phyloP scores from a whole-genome alignment of 2,113 vertebrate genomes.

The Nibea albiflora region DNA sequence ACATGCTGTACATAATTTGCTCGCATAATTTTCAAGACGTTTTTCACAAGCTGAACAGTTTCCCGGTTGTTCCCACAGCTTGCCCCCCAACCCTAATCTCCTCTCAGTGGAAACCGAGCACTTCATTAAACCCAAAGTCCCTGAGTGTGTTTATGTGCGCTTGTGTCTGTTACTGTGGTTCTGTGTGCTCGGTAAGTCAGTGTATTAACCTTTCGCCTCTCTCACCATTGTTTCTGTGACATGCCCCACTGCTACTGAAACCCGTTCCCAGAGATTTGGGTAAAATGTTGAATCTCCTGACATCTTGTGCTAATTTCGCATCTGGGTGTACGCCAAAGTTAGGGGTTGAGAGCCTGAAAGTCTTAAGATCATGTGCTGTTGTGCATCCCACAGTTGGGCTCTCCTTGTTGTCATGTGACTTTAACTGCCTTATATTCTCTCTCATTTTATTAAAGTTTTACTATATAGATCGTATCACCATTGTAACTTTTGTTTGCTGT shows the following conservation, averaged over 20 bases:
- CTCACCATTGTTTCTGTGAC: constrained; percentile 67
- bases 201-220: constrained; percentile 74
- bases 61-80: constrained; percentile 60
- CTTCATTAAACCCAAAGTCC: constrained; percentile 59
- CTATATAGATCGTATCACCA: neutral
- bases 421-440: neutral
- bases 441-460: neutral
- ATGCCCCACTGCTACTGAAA: constrained; percentile 59
- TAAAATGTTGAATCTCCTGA: constrained; percentile 45
- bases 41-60: constrained; percentile 41
- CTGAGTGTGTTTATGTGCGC: constrained; percentile 58
- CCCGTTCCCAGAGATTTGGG: constrained; percentile 64
- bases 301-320: constrained; percentile 73
- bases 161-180: constrained; percentile 57
- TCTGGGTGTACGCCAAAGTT: constrained; percentile 53
- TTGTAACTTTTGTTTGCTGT: neutral
- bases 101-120: constrained; percentile 52
- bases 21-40: neutral
- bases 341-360: constrained; percentile 27
- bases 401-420: neutral
- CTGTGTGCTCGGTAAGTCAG: constrained; percentile 50
- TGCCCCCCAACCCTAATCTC: constrained; percentile 52
- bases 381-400: constrained; percentile 17
- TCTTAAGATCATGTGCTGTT: constrained; percentile 2
- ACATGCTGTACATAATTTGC: neutral